Evolutionary conservation across 2,888 invertebrate genomes (phyloP), one percentile per base, ranked within the genome.

Genomic region (Meandrusa payeni): DNA sequence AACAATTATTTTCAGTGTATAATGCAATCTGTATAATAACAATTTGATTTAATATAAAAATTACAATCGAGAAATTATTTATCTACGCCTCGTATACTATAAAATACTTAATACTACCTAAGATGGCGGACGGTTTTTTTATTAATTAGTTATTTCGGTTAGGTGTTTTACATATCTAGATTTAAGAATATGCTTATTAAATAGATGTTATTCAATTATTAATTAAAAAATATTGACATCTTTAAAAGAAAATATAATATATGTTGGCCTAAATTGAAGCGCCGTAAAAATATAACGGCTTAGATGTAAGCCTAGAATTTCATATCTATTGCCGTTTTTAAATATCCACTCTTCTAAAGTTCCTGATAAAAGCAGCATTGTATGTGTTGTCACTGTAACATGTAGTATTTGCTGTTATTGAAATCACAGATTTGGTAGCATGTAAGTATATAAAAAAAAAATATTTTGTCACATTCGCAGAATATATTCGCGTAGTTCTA

Each of bases 401-500:
- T 23, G 23, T 13, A n/a, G n/a, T 28, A 1, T 28, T n/a, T 28
- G 2, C 2, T 13, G n/a, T 12, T 3, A 15, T 15, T 27, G n/a
- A 32, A 22, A 31, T 36, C 26, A 24, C 42, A 13, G 17, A 28
- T 41, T 22, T 13, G 9, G 19, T 43, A 26, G 37, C 12, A 5
- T 17, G 4, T 42, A 29, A 34, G 2, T 7, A 7, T 24, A 34
- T n/a, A n/a, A n/a, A 22, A 7, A 7, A 42, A 42, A 17, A 17
- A 28, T 29, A 24, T 31, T 26, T 33, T 17, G 32, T 19, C 19
- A 11, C 41, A 19, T 22, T 15, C 20, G 19, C 20, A 28, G 15
- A 23, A 32, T 12, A 17, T 37, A 34, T 20, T 27, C 37, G 11
- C 5, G 20, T 57, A 57, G 48, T 48, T 48, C 32, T 47, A 28